Evolutionary conservation across 1,140 invertebrate genomes (phyloP).

Genomic region (Aphidius gifuensis): DNA sequence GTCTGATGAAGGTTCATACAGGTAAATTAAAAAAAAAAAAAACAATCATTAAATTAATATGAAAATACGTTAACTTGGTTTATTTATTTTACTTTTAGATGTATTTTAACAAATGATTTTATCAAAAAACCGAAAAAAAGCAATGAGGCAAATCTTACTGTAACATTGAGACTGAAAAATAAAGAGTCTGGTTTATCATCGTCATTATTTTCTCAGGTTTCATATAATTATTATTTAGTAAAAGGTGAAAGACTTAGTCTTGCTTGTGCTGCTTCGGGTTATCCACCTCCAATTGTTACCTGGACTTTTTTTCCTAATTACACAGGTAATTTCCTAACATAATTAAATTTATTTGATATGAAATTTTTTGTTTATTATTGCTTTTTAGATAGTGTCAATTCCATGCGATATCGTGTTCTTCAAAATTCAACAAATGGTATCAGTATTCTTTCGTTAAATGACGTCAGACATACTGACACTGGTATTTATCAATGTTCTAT

Average conservation of each 20-base stretch:
- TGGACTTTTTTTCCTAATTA: slow-evolving; percentile 57
- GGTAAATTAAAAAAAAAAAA: slow-evolving; percentile 41
- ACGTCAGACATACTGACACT: slow-evolving; percentile 50
- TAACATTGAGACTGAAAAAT: slow-evolving; percentile 39
- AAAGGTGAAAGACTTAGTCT: slow-evolving; percentile 50
- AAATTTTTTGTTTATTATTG: background rate
- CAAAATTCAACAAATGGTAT: slow-evolving; percentile 48
- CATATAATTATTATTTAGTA: slow-evolving; percentile 42
- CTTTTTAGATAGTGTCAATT: slow-evolving; percentile 30
- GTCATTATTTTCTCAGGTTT: slow-evolving; percentile 43
- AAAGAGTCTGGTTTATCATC: slow-evolving; percentile 26
- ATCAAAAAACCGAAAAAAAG: slow-evolving; percentile 56
- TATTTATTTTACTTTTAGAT: slow-evolving; percentile 39
- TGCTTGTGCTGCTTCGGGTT: slow-evolving; percentile 60
- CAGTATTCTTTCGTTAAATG: slow-evolving; percentile 50
- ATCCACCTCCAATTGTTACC: slow-evolving; percentile 52
- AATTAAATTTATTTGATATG: slow-evolving; percentile 3
- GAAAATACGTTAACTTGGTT: slow-evolving; percentile 17
- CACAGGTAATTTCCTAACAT: slow-evolving; percentile 33
- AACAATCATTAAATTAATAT: background rate
- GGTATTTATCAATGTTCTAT: slow-evolving; percentile 63
- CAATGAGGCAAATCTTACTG: slow-evolving; percentile 52
- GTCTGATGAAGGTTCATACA: slow-evolving; percentile 61
- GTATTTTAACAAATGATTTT: slow-evolving; percentile 51
- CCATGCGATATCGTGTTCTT: slow-evolving; percentile 40